Percentiles rank a stretch among this genome's conserved stretches.
These are phyloP conservation scores for Heliconius ethilla DNA, from an alignment of 2,888 invertebrate genomes.

Conservation along the genomic window DNA sequence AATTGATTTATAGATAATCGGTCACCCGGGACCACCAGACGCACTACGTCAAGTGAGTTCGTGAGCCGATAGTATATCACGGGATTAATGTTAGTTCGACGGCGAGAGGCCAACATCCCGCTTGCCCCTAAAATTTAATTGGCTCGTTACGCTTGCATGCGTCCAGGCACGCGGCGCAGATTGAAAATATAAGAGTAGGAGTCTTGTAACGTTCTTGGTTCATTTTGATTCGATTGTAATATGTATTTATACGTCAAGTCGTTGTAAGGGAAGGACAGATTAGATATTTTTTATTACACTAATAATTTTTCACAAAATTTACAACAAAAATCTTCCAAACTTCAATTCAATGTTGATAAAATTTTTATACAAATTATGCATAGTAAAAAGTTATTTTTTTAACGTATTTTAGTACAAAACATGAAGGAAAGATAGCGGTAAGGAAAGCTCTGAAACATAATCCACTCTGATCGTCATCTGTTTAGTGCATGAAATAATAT, in stretches of 20 bases:
- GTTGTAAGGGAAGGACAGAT: background rate
- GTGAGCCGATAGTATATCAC: constrained; percentile 42
- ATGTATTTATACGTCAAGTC: background rate
- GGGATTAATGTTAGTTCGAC: constrained; percentile 41
- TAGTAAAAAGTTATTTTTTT: background rate
- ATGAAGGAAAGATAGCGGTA: background rate
- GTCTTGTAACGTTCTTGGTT: constrained; percentile 31
- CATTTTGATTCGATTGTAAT: background rate
- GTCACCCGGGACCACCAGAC: constrained; percentile 45
- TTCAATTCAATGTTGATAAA: background rate
- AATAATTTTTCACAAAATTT: background rate
- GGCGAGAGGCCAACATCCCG: constrained; percentile 37
- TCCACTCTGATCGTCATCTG: background rate
- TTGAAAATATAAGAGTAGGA: constrained; percentile 36
- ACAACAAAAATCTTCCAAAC: background rate
- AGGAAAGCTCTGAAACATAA: background rate
- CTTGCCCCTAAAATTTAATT: constrained; percentile 45
- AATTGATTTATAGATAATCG: constrained; percentile 50
- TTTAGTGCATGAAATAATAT: background rate
- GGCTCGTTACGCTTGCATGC: constrained; percentile 43
- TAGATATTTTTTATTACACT: background rate
- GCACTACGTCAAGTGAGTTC: constrained; percentile 41
- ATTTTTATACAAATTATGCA: background rate
- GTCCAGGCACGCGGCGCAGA: constrained; percentile 38
- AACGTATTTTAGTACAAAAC: too few species aligned